Percentiles rank a stretch among this genome's conserved stretches.
phyloP scores from a whole-genome alignment of 2,113 vertebrate genomes.

The Lipophrys pholis region DNA sequence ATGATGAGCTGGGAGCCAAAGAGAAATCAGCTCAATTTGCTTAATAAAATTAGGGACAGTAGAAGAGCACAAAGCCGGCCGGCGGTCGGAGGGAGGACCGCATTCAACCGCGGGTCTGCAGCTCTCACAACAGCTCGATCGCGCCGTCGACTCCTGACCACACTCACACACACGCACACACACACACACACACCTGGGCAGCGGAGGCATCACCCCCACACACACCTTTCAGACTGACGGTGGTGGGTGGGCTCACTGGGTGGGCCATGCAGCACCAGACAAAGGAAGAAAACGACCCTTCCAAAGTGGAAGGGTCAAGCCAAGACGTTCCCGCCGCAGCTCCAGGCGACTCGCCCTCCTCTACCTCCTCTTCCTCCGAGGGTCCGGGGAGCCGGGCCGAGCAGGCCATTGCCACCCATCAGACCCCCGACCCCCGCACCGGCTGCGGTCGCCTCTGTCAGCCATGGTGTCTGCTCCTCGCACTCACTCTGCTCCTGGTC shows the following conservation, averaged over 20 bases:
- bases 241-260: neutral
- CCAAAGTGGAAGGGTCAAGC: constrained; percentile 57
- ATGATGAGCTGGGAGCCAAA: constrained; percentile 74
- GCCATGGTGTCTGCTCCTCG: constrained; percentile 72
- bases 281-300: constrained; percentile 49
- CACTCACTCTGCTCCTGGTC: constrained; percentile 81
- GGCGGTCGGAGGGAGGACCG: constrained; percentile 47
- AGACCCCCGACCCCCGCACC: constrained; percentile 49
- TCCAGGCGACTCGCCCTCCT: constrained; percentile 49
- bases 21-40: constrained; percentile 82
- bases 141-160: constrained; percentile 18
- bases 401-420: constrained; percentile 42
- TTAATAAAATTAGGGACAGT: constrained; percentile 84
- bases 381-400: constrained; percentile 36
- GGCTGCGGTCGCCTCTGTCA: constrained; percentile 49
- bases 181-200: neutral
- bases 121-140: constrained; percentile 19
- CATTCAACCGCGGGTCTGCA: constrained; percentile 53
- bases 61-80: constrained; percentile 72
- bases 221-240: constrained; percentile 8
- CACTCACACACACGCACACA: neutral
- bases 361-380: constrained; percentile 42
- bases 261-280: constrained; percentile 59
- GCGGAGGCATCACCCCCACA: constrained; percentile 8
- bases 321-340: constrained; percentile 49